Conservation (phyloP, 2,797 vertebrate species). For the Prunella strophiata region DNA sequence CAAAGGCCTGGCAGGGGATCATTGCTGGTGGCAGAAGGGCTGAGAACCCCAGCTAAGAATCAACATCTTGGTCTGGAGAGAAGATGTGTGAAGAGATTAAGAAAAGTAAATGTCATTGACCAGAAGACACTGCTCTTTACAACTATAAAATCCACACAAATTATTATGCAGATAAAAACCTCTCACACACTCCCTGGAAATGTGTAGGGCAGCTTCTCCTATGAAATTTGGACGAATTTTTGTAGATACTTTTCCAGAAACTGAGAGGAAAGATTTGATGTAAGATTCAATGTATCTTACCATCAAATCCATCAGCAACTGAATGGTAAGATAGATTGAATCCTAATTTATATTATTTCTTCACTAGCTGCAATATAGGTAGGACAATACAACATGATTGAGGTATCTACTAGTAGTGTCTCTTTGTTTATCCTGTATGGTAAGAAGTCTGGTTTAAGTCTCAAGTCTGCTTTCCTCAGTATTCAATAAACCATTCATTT, state of each 20-base stretch:
- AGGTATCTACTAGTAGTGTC: background rate
- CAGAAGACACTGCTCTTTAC: background rate
- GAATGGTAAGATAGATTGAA: background rate
- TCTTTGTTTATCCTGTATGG: background rate
- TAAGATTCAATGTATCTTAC: background rate
- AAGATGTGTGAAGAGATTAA: background rate
- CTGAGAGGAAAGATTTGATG: background rate
- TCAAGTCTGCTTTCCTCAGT: background rate
- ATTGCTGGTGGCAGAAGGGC: background rate
- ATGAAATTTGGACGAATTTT: rapidly evolving
- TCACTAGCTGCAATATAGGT: background rate
- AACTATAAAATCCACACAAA: background rate
- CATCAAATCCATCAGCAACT: background rate
- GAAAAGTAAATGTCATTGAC: background rate
- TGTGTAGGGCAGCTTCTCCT: rapidly evolving
- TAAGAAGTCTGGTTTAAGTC: background rate
- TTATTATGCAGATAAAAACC: background rate
- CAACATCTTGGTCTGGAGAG: background rate
- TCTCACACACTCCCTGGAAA: background rate
- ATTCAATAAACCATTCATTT: background rate
- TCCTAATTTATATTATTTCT: background rate
- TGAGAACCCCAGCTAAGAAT: background rate
- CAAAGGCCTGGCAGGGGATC: background rate
- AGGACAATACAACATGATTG: too few species aligned
- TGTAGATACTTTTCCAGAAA: background rate